Conservation (phyloP, 2,797 vertebrate genomes). For the Amblyopsis hoosieri region DNA sequence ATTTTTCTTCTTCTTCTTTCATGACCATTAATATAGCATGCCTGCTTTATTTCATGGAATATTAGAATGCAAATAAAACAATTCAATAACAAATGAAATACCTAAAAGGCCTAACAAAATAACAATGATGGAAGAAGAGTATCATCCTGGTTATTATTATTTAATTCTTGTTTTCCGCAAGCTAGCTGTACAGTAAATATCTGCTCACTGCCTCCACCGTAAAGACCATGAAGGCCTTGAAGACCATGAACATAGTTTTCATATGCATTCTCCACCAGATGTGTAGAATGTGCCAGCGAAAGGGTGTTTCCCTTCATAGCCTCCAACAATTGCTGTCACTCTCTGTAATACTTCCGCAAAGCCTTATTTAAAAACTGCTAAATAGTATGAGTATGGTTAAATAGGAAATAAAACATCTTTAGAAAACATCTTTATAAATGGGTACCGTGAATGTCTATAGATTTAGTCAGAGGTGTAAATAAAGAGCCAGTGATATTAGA, state of each 20-base stretch:
- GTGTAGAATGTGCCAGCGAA: constrained; percentile 54
- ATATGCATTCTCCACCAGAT: constrained; percentile 28
- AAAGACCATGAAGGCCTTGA: constrained; percentile 53
- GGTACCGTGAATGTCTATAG: background rate
- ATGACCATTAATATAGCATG: background rate
- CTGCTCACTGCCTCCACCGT: background rate
- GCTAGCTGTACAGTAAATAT: constrained; percentile 4
- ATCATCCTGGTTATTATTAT: no score
- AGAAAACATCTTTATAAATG: no score
- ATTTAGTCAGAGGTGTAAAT: constrained; percentile 38
- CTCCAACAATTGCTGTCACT: constrained; percentile 9
- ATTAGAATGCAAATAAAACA: no score
- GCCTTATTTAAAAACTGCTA: no score
- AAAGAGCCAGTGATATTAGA: constrained; percentile 54
- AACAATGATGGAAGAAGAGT: no score
- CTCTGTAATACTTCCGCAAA: background rate
- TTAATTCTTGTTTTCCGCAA: background rate
- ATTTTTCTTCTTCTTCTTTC: background rate
- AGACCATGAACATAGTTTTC: constrained; percentile 72
- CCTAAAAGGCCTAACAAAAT: no score
- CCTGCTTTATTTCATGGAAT: no score
- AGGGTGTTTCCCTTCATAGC: constrained; percentile 17
- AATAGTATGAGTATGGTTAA: no score
- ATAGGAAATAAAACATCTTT: no score
- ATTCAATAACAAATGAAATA: no score